Evolutionary conservation across 2,797 vertebrate genomes (phyloP).

Genomic region (Brachymystax lenok): DNA sequence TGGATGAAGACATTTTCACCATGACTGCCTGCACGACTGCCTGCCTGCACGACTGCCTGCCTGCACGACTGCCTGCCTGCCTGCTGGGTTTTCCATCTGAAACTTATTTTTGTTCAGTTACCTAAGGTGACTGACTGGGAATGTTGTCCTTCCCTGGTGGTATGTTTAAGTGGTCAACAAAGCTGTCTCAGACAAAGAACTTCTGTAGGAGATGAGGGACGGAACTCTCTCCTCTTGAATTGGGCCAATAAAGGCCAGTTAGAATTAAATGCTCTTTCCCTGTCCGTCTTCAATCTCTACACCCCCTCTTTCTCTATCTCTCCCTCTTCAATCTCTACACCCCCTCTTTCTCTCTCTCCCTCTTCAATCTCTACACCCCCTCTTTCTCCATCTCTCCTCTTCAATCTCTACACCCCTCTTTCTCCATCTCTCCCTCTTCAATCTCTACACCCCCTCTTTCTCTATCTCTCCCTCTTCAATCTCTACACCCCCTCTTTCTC

Average conservation of each 20-base stretch:
- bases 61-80: too few relatives aligned
- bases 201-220: too few relatives aligned
- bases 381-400: not conserved
- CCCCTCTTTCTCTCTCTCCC: not conserved
- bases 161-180: not conserved
- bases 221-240: not conserved
- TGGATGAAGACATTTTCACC: not conserved
- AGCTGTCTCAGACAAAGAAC: slow-evolving; percentile 4
- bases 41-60: too few relatives aligned
- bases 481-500: not conserved
- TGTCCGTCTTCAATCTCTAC: not conserved
- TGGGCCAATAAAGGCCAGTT: not conserved
- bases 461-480: not conserved
- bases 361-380: not conserved
- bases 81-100: too few relatives aligned
- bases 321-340: not conserved
- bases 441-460: not conserved
- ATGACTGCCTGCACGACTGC: too few relatives aligned
- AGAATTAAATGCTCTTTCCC: not conserved
- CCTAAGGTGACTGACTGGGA: too few relatives aligned
- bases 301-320: slow-evolving; percentile 2
- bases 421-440: not conserved
- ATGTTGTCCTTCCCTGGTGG: not conserved
- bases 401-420: not conserved
- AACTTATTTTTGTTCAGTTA: too few relatives aligned